Percentiles rank a stretch among this genome's conserved stretches.
Conservation (phyloP, 2,888 invertebrate genomes). For the Amitus sp. region DNA sequence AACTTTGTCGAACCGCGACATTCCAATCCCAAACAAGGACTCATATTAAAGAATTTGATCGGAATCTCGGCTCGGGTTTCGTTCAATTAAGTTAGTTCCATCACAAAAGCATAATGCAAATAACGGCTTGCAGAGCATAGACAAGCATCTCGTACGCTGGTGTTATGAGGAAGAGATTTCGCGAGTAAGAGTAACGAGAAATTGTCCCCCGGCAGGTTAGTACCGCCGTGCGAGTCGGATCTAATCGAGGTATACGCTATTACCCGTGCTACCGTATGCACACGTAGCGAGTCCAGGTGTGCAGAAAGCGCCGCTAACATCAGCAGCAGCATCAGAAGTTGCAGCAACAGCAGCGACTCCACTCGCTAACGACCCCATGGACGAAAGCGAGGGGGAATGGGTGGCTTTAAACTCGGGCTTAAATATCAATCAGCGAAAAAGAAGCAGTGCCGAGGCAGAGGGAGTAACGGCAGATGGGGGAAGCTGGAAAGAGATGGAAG, state of each 20-base stretch:
- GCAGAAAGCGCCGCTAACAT: conserved; percentile 51
- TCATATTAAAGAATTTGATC: neutral
- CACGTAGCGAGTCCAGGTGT: conserved; percentile 48
- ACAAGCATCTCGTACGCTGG: neutral
- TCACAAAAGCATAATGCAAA: neutral
- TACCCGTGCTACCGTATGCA: conserved; percentile 43
- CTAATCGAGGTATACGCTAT: conserved; percentile 50
- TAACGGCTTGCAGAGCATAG: neutral
- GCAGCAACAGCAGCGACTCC: too few relatives aligned
- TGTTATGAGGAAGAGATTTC: neutral
- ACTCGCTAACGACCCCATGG: conserved; percentile 56
- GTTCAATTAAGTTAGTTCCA: neutral
- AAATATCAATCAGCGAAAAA: conserved; percentile 59
- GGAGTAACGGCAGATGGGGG: neutral
- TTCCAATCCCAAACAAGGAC: conserved; percentile 1
- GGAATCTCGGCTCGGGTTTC: neutral
- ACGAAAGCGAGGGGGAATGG: conserved; percentile 46
- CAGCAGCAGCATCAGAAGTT: conserved; percentile 45
- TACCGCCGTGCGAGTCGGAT: conserved; percentile 45
- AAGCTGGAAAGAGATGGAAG: conserved; percentile 16
- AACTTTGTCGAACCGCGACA: neutral
- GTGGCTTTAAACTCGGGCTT: conserved; percentile 53
- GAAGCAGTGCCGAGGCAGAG: conserved; percentile 41
- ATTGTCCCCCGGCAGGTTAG: conserved; percentile 30
- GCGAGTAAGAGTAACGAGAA: neutral